phyloP scores from a whole-genome alignment of 2,888 invertebrate species.

The Tolmerus cingulatus region DNA sequence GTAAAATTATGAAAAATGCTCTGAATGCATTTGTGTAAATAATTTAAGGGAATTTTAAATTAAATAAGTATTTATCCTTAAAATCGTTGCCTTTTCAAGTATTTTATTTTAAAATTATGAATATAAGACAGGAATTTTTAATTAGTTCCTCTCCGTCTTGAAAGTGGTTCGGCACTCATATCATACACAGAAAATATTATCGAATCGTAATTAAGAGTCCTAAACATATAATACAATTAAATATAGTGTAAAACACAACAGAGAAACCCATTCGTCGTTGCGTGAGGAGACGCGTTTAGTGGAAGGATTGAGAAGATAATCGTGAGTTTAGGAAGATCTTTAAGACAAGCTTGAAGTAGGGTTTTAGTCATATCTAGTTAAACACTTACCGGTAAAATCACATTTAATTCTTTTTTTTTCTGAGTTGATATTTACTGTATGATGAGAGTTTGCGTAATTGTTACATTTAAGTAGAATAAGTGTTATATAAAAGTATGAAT shows the following conservation, averaged over 20 bases:
- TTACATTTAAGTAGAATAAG: conserved; percentile 28
- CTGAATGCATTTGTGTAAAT: no score
- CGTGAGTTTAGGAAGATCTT: conserved; percentile 13
- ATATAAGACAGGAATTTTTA: neutral
- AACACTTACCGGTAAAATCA: conserved; percentile 28
- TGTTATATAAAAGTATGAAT: conserved; percentile 39
- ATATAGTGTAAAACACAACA: conserved; percentile 11
- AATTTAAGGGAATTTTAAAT: no score
- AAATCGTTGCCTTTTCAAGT: no score
- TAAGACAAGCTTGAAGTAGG: conserved; percentile 4
- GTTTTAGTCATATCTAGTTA: conserved; percentile 3
- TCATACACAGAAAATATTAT: neutral
- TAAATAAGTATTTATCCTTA: no score
- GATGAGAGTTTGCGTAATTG: conserved; percentile 14
- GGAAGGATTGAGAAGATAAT: neutral
- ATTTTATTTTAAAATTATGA: no score
- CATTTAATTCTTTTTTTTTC: conserved; percentile 16
- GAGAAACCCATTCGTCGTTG: conserved; percentile 1
- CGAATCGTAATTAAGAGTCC: neutral
- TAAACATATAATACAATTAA: conserved; percentile 8
- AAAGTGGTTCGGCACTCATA: neutral
- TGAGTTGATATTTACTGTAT: conserved; percentile 35
- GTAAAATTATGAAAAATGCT: neutral
- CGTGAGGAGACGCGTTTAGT: neutral
- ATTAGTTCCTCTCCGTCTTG: neutral